Evolutionary conservation across 1,140 invertebrate genomes (phyloP).

Genomic region (Ladona fulva): DNA sequence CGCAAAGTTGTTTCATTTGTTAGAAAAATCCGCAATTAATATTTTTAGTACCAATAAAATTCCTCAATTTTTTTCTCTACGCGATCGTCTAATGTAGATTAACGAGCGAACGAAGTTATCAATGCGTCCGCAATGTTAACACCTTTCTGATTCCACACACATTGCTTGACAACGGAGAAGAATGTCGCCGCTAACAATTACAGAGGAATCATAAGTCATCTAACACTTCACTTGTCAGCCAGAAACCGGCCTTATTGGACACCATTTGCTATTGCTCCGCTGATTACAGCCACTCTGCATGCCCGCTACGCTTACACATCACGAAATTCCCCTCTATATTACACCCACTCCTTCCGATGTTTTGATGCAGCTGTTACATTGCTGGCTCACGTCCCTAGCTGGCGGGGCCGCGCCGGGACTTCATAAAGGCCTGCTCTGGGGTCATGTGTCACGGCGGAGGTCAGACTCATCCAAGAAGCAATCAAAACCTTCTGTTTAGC

Average conservation of each 20-base stretch:
- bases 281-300: background rate
- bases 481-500: slow-evolving; percentile 5
- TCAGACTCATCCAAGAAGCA: background rate
- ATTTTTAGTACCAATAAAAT: no score
- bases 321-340: background rate
- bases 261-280: background rate
- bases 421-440: background rate
- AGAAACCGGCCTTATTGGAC: background rate
- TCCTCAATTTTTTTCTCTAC: no score
- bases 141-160: no score
- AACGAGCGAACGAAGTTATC: no score
- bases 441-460: background rate
- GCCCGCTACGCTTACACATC: background rate
- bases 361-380: slow-evolving; percentile 9
- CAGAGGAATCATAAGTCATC: background rate
- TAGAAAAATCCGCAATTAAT: no score
- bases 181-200: no score
- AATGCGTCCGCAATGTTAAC: no score
- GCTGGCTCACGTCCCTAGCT: background rate
- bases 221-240: background rate
- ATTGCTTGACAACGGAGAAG: no score
- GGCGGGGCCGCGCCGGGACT: background rate
- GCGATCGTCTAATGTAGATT: no score
- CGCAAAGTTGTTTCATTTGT: no score
- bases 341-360: background rate